Evolutionary conservation across 64 coral and sea anemone species (phyloP), one percentile per base, ranked within the genome.

Genomic region (Trachythela sp.): DNA sequence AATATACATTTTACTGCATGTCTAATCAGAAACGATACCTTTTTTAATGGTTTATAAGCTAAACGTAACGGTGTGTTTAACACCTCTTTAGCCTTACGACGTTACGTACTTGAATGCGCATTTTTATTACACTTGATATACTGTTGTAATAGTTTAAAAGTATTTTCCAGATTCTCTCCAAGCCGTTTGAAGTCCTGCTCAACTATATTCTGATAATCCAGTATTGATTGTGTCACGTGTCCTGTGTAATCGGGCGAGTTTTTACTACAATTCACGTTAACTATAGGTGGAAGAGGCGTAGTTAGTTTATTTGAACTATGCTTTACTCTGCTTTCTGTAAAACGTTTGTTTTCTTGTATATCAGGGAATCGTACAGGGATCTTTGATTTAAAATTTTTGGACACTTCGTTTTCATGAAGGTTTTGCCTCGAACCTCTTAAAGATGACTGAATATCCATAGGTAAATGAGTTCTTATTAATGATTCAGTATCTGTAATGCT

Each of bases 141-240:
- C 75, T 80, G 75, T 15, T 80, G 75, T 35, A 80, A 39, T 35
- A 80, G 33, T 18, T 38, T 80, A 39, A 80, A 80, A 6, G 75
- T 80, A 29, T 80, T 80, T 35, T 80, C 75, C 37, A 80, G 35
- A 39, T 80, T 80, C 75, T 80, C 75, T 37, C 75, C 75, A 13
- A 80, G 75, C 18, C 75, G 2, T 39, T 80, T 80, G 20, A 80
- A 80, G 30, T 80, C 75, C 15, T 80, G 31, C 75, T 80, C 75
- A 2, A 80, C 33, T 1, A 80, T 80, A 35, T 80, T 80, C 30
- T 80, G 75, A 80, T 80, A 35, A 35, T 80, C 75, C 37, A 80
- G 37, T 15, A 37, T 80, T 30, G 75, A 35, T 80, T 80, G 75
- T 18, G 75, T 80, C 33, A 80, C 75, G 35, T 37, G 20, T 22